Evolutionary conservation across 1,140 invertebrate species (phyloP), one percentile per base, ranked within the genome.

Genomic region (Lepidurus packardi): DNA sequence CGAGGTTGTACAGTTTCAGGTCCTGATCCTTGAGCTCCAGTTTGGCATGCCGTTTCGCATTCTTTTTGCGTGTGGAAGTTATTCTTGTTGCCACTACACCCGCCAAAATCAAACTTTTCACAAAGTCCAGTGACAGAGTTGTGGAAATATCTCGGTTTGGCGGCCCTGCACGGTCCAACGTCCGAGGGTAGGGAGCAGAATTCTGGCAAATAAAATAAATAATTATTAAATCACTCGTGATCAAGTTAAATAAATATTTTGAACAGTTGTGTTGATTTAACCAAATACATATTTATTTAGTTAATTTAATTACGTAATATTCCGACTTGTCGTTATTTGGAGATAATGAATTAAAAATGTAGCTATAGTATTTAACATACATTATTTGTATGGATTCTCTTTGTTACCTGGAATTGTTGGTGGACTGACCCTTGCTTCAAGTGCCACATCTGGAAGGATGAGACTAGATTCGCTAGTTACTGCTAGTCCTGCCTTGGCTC

Each of bases 41-140:
- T 1, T 77, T n/a, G 42, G 16, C 92, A 94, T 76, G 88, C 87
- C 43, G 86, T 84, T 81, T 88, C 81, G 81, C 93, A 95, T 73
- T 90, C 90, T 43, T 89, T 83, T 83, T 91, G 86, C 7, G 87
- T 87, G 24, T 83, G 75, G 83, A 94, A 95, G 82, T 94, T 93
- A 83, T 95, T 95, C 75, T 87, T 87, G 83, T 95, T 95, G 7
- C 92, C 93, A 21, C 89, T 90, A 82, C 93, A 95, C 7, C 93
- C 92, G 8, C 92, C 91, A 83, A 93, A 96, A 79, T 91, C 90
- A 83, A 96, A 96, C 80, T 89, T 89, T 80, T 88, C 85, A 83
- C 94, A 96, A 41, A 85, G 83, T 73, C 88, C 86, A 16, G 90
- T 87, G 81, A 88, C 89, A 0, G 90, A 90, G 84, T 98, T 92